Evolutionary conservation across 1,140 invertebrate species (phyloP).

Genomic region (Gryon sp.): DNA sequence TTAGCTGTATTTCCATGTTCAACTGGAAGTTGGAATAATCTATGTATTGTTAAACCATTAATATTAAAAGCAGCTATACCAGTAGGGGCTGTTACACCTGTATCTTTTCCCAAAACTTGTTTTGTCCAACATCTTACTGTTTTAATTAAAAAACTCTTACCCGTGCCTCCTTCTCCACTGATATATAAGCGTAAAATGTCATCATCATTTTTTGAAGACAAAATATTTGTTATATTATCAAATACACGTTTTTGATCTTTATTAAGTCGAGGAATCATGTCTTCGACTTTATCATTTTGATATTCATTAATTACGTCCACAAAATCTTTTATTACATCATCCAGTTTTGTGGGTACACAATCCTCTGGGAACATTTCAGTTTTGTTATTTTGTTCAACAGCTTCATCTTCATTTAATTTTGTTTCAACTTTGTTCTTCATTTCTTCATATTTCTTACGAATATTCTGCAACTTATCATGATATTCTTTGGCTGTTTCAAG

Average conservation of each 20-base stretch:
- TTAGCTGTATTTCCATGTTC: conserved; percentile 52
- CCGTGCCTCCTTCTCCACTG: conserved; percentile 43
- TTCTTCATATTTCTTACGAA: no score
- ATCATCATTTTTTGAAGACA: background rate
- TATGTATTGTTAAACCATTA: conserved; percentile 58
- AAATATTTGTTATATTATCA: conserved; percentile 36
- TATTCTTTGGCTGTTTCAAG: no score
- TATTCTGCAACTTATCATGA: no score
- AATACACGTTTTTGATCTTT: conserved; percentile 55
- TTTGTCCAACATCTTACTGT: conserved; percentile 24
- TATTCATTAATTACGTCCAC: conserved; percentile 17
- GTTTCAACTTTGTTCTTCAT: no score
- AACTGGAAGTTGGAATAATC: conserved; percentile 61
- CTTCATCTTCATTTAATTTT: no score
- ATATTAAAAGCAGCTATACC: conserved; percentile 45
- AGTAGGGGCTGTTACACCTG: conserved; percentile 13
- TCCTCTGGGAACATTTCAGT: no score
- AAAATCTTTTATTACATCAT: conserved; percentile 58
- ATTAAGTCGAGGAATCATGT: conserved; percentile 58
- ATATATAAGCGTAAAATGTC: conserved; percentile 30
- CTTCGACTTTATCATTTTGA: conserved; percentile 18
- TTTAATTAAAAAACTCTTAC: conserved; percentile 49
- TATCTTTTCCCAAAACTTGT: conserved; percentile 27
- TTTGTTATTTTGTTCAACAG: no score
- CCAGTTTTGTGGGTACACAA: conserved; percentile 40